Evolutionary conservation across 2,888 invertebrate genomes (phyloP), one percentile per base, ranked within the genome.

Genomic region (Rhodophaea formosa): DNA sequence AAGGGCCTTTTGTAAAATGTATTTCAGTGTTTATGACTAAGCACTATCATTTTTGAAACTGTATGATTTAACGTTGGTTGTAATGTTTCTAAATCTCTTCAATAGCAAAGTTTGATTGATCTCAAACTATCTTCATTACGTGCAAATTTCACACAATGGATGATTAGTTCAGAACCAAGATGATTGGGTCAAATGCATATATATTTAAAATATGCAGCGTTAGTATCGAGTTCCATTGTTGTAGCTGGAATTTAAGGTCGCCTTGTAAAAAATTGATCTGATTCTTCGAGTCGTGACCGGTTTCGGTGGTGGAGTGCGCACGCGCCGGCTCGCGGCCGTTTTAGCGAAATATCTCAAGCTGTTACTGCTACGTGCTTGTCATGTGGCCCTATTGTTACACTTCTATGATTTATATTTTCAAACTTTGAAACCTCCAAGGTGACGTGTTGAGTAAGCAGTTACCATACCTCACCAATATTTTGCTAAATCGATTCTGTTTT

Each of bases 221-320:
- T 35, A 44, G 59, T 53, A 44, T 55, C 57, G 49, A 61, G 44
- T 60, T 54, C 53, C 65, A 66, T 74, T 72, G 69, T 68, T 64
- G 62, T 61, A 65, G 60, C 62, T 61, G 64, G 67, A 69, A 69
- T 72, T 68, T 76, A 79, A 87, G 87, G 84, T 86, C 83, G 72
- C 61, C 69, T 69, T 70, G 70, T 78, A 80, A 85, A 82, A 84
- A 86, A 82, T 75, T 70, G 79, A 81, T 81, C 80, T 76, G 80
- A 78, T 79, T 82, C 71, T 70, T 59, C 64, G 70, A 77, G 73
- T 90, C 89, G 91, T 91, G 90, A 90, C 88, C 72, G 75, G 73
- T 65, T 74, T 60, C 69, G 77, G 68, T 79, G 77, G 82, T 81
- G 76, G 69, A 68, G 72, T 74, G 86, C 80, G 88, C 89, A 88